These are phyloP conservation scores for Cacoxenus indagator DNA, from an alignment of 2,888 invertebrate genomes.

Conservation along the genomic window DNA sequence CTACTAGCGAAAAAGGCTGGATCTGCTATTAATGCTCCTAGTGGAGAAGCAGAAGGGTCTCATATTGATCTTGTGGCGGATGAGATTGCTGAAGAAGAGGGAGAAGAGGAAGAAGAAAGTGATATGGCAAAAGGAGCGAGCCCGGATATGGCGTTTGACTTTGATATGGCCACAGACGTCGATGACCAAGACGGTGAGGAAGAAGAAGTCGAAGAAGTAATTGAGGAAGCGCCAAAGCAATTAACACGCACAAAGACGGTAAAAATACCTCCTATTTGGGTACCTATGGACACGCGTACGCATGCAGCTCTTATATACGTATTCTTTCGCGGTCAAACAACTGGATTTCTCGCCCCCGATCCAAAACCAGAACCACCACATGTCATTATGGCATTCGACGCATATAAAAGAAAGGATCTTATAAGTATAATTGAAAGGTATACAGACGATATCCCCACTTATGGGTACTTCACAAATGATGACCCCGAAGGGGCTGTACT, in stretches of 20 bases:
- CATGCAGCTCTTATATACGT: slow-evolving; percentile 74
- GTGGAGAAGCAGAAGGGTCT: slow-evolving; percentile 4
- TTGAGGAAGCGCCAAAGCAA: slow-evolving; percentile 39
- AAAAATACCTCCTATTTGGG: slow-evolving; percentile 73
- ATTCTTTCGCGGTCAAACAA: slow-evolving; percentile 71
- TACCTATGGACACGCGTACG: slow-evolving; percentile 74
- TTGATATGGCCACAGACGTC: slow-evolving; percentile 42
- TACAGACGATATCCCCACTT: slow-evolving; percentile 74
- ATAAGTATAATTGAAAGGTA: slow-evolving; percentile 72
- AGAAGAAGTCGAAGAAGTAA: slow-evolving; percentile 39
- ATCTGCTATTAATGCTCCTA: not conserved
- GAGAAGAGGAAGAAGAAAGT: slow-evolving; percentile 49
- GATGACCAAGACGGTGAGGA: slow-evolving; percentile 39
- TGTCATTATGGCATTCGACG: slow-evolving; percentile 78
- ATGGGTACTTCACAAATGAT: slow-evolving; percentile 80
- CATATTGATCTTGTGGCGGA: slow-evolving; percentile 28
- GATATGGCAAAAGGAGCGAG: slow-evolving; percentile 59
- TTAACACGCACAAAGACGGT: slow-evolving; percentile 53
- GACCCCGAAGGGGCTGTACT: slow-evolving; percentile 74
- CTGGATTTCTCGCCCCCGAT: slow-evolving; percentile 74
- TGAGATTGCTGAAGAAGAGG: slow-evolving; percentile 41
- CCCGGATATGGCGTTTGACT: slow-evolving; percentile 39
- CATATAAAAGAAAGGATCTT: slow-evolving; percentile 77
- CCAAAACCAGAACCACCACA: slow-evolving; percentile 77
- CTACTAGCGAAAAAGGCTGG: slow-evolving; percentile 24